A percentile compares a stretch with the other conserved stretches of the same genome.
Conservation (phyloP, 2,888 invertebrate genomes). For the Hirtodrosophila confusa region DNA sequence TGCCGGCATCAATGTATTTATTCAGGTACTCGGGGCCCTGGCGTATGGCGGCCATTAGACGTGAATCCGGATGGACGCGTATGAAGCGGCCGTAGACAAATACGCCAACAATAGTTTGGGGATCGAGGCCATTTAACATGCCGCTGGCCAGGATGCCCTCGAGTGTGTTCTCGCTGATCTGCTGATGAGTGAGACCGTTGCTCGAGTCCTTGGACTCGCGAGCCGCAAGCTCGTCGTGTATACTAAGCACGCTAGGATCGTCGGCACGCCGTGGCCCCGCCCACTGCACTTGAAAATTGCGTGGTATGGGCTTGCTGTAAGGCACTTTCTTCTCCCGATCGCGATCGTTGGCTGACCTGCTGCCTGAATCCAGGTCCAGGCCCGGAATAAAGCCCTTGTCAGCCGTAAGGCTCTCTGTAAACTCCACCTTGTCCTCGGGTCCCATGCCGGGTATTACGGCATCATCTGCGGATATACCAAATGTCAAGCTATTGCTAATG, state of each 20-base stretch:
- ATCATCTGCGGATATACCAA: constrained; percentile 85
- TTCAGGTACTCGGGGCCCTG: constrained; percentile 91
- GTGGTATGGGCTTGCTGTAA: constrained; percentile 97
- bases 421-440: constrained; percentile 96
- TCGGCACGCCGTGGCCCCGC: constrained; percentile 89
- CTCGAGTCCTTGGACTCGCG: constrained; percentile 86
- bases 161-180: constrained; percentile 90
- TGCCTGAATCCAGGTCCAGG: constrained; percentile 90
- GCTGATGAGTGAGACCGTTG: constrained; percentile 86
- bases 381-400: constrained; percentile 90
- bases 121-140: constrained; percentile 90
- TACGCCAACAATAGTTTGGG: constrained; percentile 92
- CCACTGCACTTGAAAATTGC: constrained; percentile 99
- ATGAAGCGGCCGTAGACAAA: constrained; percentile 93
- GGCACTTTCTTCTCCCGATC: constrained; percentile 94
- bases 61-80: constrained; percentile 90
- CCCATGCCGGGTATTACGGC: constrained; percentile 98
- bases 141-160: constrained; percentile 87
- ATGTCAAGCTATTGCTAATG: neutral
- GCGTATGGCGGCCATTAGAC: constrained; percentile 90
- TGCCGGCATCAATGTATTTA: constrained; percentile 91
- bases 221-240: constrained; percentile 76
- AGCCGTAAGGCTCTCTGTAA: constrained; percentile 87
- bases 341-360: constrained; percentile 86
- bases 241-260: constrained; percentile 82